Percentiles rank a stretch among this genome's conserved stretches.
Conservation (phyloP, 2,113 vertebrate species). For the Hydrochoerus hydrochaeris region DNA sequence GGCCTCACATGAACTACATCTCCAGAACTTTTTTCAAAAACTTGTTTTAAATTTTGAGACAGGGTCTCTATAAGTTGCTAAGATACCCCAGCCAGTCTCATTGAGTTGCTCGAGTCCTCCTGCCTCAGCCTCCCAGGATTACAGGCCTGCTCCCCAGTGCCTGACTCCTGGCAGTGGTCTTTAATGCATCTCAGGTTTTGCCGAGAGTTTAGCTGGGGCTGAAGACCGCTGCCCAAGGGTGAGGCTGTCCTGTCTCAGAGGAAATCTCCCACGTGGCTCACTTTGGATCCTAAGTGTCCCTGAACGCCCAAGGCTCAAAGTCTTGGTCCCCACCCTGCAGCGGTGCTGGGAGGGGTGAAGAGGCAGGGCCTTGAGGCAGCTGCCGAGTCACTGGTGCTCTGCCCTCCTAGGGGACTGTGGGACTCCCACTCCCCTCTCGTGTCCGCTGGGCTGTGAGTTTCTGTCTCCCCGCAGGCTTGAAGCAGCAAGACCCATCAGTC, state of each 20-base stretch:
- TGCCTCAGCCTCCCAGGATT: neutral
- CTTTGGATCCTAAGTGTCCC: neutral
- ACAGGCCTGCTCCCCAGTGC: neutral
- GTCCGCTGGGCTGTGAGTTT: neutral
- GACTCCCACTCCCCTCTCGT: neutral
- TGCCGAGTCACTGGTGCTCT: neutral
- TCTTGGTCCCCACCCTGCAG: neutral
- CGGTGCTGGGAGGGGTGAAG: neutral
- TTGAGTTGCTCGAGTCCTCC: neutral
- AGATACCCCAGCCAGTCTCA: neutral
- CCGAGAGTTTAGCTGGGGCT: neutral
- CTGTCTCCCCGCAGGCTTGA: neutral
- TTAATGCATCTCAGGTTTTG: neutral
- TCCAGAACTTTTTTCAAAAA: neutral
- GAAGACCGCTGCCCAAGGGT: neutral
- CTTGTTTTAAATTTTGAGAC: neutral
- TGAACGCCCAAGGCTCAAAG: neutral
- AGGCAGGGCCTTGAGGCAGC: neutral
- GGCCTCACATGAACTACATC: neutral
- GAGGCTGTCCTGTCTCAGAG: neutral
- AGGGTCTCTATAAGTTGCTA: neutral
- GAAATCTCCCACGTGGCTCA: neutral
- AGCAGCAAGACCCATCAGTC: neutral
- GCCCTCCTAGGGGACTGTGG: neutral
- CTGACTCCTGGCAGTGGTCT: neutral